These are phyloP conservation scores for Tortricodes alternella DNA, from an alignment of 2,888 invertebrate genomes.

Conservation along the genomic window DNA sequence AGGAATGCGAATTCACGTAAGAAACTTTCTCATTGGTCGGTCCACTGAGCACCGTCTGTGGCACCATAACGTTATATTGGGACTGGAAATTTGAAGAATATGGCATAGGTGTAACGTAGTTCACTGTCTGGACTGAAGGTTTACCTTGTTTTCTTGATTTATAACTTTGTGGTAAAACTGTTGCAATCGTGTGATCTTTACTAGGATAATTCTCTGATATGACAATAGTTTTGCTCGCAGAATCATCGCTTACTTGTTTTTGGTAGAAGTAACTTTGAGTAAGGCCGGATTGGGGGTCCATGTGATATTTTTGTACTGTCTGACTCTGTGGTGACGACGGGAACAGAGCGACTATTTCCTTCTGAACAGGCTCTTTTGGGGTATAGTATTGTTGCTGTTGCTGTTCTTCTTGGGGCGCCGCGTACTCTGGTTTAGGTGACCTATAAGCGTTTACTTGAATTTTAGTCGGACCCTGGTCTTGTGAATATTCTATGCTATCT, in stretches of 20 bases:
- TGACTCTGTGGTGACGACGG: conserved; percentile 49
- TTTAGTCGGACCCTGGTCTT: conserved; percentile 19
- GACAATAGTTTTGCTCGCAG: conserved; percentile 53
- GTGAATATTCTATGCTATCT: conserved; percentile 18
- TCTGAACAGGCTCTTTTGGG: conserved; percentile 46
- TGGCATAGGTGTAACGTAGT: conserved; percentile 73
- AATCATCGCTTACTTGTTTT: conserved; percentile 49
- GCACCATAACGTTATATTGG: conserved; percentile 71
- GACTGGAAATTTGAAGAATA: conserved; percentile 65
- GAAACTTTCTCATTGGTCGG: conserved; percentile 64
- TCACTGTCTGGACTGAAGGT: conserved; percentile 60
- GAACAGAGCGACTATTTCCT: conserved; percentile 50
- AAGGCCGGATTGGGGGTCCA: conserved; percentile 45
- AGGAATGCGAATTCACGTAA: conserved; percentile 69
- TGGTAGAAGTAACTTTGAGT: conserved; percentile 60
- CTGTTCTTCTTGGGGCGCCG: conserved; percentile 34
- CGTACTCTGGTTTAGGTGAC: conserved; percentile 29
- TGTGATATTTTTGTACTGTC: conserved; percentile 48
- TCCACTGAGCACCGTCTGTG: conserved; percentile 63
- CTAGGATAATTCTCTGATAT: conserved; percentile 83
- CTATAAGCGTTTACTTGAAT: conserved; percentile 8
- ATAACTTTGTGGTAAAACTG: conserved; percentile 70
- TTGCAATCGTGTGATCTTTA: conserved; percentile 81
- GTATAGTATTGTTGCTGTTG: conserved; percentile 48
- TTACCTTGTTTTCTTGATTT: conserved; percentile 48